A percentile compares a stretch with the other conserved stretches of the same genome.
Evolutionary conservation across 2,888 invertebrate species (phyloP).

Genomic region (Patella pellucida): DNA sequence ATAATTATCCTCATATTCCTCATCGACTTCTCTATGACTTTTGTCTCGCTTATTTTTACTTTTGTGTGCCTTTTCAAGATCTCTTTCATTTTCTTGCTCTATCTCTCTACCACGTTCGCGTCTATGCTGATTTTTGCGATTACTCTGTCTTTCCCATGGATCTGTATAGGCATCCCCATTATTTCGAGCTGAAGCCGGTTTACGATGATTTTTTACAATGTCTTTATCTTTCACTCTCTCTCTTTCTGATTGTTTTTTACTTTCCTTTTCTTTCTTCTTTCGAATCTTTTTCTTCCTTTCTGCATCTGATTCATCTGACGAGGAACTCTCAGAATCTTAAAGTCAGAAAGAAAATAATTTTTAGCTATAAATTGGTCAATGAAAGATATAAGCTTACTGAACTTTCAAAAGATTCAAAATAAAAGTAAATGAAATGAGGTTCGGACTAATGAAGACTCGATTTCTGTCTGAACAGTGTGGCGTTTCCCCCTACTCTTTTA

Average conservation of each 20-base stretch:
- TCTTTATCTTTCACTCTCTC: conserved; percentile 24
- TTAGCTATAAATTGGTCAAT: background rate
- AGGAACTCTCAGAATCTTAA: conserved; percentile 46
- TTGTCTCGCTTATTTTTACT: conserved; percentile 18
- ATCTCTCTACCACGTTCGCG: conserved; percentile 15
- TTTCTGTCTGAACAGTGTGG: too few species aligned
- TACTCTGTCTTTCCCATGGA: conserved; percentile 20
- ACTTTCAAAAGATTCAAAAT: too few species aligned
- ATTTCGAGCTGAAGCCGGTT: background rate
- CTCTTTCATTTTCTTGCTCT: conserved; percentile 12
- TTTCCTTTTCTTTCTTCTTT: conserved; percentile 23
- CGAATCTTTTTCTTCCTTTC: conserved; percentile 28
- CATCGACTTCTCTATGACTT: conserved; percentile 18
- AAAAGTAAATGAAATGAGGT: too few species aligned
- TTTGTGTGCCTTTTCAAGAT: conserved; percentile 13
- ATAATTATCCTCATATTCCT: conserved; percentile 27
- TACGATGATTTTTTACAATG: too few species aligned
- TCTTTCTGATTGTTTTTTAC: conserved; percentile 20
- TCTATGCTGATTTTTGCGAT: conserved; percentile 15
- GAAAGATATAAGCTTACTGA: background rate
- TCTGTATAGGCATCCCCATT: conserved; percentile 25
- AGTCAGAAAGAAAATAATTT: conserved; percentile 13
- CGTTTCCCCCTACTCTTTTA: too few species aligned
- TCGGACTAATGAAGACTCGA: too few species aligned
- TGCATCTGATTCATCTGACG: conserved; percentile 27